Base-by-base conservation (phyloP, 2,797 vertebrate genomes). In the Hydrolagus colliei region DNA sequence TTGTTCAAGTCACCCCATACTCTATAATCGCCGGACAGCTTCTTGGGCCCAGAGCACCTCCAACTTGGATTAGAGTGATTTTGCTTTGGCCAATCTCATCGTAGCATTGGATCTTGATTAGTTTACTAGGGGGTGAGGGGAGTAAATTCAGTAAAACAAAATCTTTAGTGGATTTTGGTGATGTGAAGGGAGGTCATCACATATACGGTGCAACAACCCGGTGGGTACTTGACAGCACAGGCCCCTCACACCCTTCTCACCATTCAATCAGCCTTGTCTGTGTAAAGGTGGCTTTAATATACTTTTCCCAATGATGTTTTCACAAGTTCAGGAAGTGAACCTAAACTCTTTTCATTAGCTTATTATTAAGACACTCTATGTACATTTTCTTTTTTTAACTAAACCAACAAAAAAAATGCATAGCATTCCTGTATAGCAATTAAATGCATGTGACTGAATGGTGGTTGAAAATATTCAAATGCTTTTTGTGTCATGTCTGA, bases 361-460 rank as follows among this genome's bases (percentile, higher is more conserved):
- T 77, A 41, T 77, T 84, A 84, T 84, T 84, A 84, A 68, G 79
- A 84, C 65, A 84, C 65, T 68, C 65, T 82, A 82, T 84, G 79
- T 84, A 84, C 79, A 84, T 84, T 84, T 84, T 62, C 41, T 52
- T 27, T 52, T 52, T 82, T 84, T 68, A 67, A 84, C 79, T 84
- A 84, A 84, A 84, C 79, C 79, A 84, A 84, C 79, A 84, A 84
- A 84, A 65, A 84, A 65, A 35, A 84, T 84, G 65, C 65, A 71
- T 84, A 84, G 79, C 79, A 71, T 84, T 84, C 79, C 79, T 84
- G 65, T 84, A 84, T 84, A 84, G 41, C 79, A 84, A 84, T 84
- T 84, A 84, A 84, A 84, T 84, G 79, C 79, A 84, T 84, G 79
- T 84, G 32, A 84, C 65, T 35, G 79, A 80, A 79, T 68, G 79